Evolutionary conservation across 1,140 invertebrate species (phyloP), one percentile per base, ranked within the genome.

Genomic region (Drosophila parvula): DNA sequence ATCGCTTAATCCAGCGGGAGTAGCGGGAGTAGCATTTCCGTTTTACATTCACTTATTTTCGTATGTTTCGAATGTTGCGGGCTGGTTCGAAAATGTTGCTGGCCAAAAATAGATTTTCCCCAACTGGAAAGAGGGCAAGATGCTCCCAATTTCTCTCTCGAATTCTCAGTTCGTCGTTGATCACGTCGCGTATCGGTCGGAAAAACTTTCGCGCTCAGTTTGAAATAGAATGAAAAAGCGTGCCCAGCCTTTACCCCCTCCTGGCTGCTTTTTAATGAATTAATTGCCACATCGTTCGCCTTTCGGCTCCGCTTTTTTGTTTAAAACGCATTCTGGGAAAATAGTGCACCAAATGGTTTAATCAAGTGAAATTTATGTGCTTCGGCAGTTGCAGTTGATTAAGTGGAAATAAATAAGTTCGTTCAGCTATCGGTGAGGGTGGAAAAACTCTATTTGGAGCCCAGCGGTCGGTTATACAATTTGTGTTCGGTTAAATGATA

Each of bases 301-400:
- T 28, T 62, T 40, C 55, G 45, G 41, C 14, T 60, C 40, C 79
- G 48, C 8, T 60, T 71, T 41, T 44, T 78, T 81, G 76, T 81
- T 76, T 74, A 41, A 69, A 69, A 53, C 12, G 62, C 40, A 38
- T 68, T 69, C 44, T 48, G 11, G 60, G 58, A 64, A 78, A 83
- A 74, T 74, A 80, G 84, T 84, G 83, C 79, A 50, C 77, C 80
- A 71, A 88, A 88, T 81, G 84, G 84, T 84, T 90, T 90, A 90
- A 89, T 89, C 84, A 90, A 89, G 84, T 90, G 84, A 82, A 89
- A 89, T 89, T 89, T 89, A 89, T 89, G 81, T 84, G 85, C 85
- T 73, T 36, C 69, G 53, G 69, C 78, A 78, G 75, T 81, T 84
- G 78, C 84, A 89, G 84, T 84, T 89, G 83, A 89, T 89, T 89